A percentile compares a stretch with the other conserved stretches of the same genome.
Conservation (phyloP, 1,140 invertebrate genomes). For the Drosophila sechellia region DNA sequence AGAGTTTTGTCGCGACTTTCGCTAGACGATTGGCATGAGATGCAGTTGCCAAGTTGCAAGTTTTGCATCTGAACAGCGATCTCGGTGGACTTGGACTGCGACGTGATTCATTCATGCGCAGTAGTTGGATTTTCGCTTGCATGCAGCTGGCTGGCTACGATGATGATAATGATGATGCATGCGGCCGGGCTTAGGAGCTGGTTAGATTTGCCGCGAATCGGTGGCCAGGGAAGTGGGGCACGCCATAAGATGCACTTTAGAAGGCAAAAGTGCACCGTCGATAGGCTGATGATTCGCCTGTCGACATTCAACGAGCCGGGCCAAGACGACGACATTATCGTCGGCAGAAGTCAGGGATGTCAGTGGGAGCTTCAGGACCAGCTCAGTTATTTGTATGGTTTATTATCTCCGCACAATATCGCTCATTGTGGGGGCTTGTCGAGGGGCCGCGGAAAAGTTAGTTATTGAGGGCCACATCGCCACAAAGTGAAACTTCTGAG, state of each 20-base stretch:
- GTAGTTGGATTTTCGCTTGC: slow-evolving; percentile 73
- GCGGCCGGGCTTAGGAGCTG: slow-evolving; percentile 38
- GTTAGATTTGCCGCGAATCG: slow-evolving; percentile 10
- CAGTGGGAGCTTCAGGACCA: slow-evolving; percentile 33
- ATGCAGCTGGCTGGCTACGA: slow-evolving; percentile 52
- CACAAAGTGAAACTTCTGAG: slow-evolving; percentile 39
- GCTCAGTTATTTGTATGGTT: slow-evolving; percentile 55
- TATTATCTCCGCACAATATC: slow-evolving; percentile 51
- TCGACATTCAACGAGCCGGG: slow-evolving; percentile 64
- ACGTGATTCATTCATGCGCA: slow-evolving; percentile 78
- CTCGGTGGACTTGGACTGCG: slow-evolving; percentile 8
- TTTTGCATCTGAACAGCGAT: slow-evolving; percentile 47
- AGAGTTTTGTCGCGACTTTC: slow-evolving; percentile 83
- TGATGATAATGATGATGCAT: slow-evolving; percentile 76
- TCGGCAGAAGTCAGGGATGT: slow-evolving; percentile 69
- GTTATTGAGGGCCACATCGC: slow-evolving; percentile 66
- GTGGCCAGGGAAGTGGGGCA: not conserved
- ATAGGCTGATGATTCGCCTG: slow-evolving; percentile 74
- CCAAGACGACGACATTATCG: slow-evolving; percentile 76
- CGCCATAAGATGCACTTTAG: slow-evolving; percentile 28
- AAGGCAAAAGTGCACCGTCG: slow-evolving; percentile 64
- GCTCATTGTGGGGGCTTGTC: slow-evolving; percentile 68
- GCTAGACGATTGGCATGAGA: slow-evolving; percentile 69
- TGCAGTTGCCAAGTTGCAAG: slow-evolving; percentile 27
- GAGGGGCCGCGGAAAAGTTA: slow-evolving; percentile 60